Percentiles rank a stretch among this genome's conserved stretches.
These are phyloP conservation scores for Nyleta sp. DNA, from an alignment of 2,888 invertebrate species.

Conservation along the genomic window DNA sequence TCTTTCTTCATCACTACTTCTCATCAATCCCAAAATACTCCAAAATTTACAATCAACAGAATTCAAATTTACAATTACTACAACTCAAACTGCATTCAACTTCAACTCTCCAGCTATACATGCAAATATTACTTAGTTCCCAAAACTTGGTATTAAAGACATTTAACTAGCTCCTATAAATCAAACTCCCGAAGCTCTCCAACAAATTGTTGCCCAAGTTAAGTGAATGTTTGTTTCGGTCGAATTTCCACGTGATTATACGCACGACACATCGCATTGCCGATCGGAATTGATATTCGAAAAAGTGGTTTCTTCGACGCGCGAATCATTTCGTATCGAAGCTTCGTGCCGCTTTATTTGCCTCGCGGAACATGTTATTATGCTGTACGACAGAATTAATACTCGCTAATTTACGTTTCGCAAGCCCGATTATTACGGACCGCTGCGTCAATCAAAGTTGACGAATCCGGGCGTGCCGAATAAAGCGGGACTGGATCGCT, in stretches of 20 bases:
- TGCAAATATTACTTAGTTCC: constrained; percentile 24
- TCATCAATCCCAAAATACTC: too few species aligned
- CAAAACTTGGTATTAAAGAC: constrained; percentile 30
- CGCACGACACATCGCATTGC: constrained; percentile 14
- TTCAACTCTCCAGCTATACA: background rate
- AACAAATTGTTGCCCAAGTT: constrained; percentile 30
- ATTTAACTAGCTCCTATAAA: constrained; percentile 42
- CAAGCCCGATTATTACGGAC: constrained; percentile 54
- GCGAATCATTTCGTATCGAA: too few species aligned
- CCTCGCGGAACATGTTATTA: constrained; percentile 45
- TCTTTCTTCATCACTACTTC: too few species aligned
- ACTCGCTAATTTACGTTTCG: constrained; percentile 55
- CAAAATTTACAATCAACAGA: too few species aligned
- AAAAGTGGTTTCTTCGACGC: too few species aligned
- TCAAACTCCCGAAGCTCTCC: constrained; percentile 22
- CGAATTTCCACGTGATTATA: constrained; percentile 19
- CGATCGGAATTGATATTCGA: background rate
- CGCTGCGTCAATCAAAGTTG: constrained; percentile 60
- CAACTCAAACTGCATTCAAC: background rate
- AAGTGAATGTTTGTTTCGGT: constrained; percentile 39
- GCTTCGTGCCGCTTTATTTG: too few species aligned
- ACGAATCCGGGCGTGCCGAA: constrained; percentile 54
- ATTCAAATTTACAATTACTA: too few species aligned
- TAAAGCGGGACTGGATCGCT: constrained; percentile 36
- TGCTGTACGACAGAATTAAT: constrained; percentile 51